Base-by-base conservation (phyloP, 92 coral and sea anemone genomes). In the Pocillopora grandis region DNA sequence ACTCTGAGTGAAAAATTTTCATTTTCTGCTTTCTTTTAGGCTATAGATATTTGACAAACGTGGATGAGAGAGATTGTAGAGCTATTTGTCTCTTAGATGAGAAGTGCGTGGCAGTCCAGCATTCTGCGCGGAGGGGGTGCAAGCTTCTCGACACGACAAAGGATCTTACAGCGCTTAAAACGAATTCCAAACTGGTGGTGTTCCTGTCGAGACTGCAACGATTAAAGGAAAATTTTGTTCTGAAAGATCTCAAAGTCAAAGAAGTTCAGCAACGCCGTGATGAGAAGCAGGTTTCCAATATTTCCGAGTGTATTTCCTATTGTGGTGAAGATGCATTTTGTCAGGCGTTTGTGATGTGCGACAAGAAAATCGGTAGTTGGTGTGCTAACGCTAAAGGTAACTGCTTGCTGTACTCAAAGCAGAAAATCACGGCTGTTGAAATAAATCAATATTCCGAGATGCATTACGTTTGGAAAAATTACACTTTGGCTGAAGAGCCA, bases 201-300 rank as follows among this genome's bases (percentile, higher is more conserved):
- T 81, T 87, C 66, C 35, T 87, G 58, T 78, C 90, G 20, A 59
- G 87, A 37, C 71, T 87, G 36, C 90, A 87, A 20, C 59, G 90
- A 76, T 66, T 81, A 72, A 76, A 23, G 80, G 17, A 14, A 17
- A 77, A 36, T 9, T 58, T 85, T 79, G n/a, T 78, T 71, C 58
- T 85, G 18, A 0, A 9, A 18, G 2, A 77, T 12, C 58, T 78
- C 17, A 85, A 59, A 59, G 88, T 85, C 72, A 85, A 85, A 9
- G 3, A 27, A 18, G 15, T 2, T 71, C 48, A 78, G 18, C 70
- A 20, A 62, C 84, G 71, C 6, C 83, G 71, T 1, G 12, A 2
- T 2, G 15, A 63, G 15, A 0, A 10, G 35, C 14, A 17, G 21
- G 78, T 60, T 13, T 11, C 13, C n/a, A 77, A 77, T 19, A 12